phyloP scores from a whole-genome alignment of 2,888 invertebrate genomes.

The Dermolepida albohirtum region DNA sequence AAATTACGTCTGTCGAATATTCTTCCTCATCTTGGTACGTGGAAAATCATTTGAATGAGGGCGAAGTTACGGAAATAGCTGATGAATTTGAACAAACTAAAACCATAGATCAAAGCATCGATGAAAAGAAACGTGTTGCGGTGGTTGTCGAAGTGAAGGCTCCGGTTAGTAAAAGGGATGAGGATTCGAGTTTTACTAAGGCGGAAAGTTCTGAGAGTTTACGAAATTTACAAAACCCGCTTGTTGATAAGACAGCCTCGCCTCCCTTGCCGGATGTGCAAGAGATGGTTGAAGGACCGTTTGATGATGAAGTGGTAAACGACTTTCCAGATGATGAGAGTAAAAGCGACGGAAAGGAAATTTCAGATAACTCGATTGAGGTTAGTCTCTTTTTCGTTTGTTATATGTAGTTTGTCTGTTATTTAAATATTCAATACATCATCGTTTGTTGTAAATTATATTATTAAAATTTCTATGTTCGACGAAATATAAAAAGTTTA shows the following conservation, averaged over 20 bases:
- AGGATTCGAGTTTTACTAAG: slow-evolving; percentile 38
- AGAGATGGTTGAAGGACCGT: slow-evolving; percentile 57
- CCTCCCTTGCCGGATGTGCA: slow-evolving; percentile 60
- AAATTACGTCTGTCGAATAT: slow-evolving; percentile 39
- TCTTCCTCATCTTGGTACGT: slow-evolving; percentile 58
- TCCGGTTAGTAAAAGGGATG: slow-evolving; percentile 40
- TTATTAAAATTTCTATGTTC: too few relatives aligned
- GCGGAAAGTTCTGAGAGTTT: slow-evolving; percentile 43
- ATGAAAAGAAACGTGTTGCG: slow-evolving; percentile 54
- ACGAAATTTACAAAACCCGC: slow-evolving; percentile 30
- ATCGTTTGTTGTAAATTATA: too few relatives aligned
- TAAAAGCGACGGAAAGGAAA: slow-evolving; percentile 3
- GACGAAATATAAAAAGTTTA: too few relatives aligned
- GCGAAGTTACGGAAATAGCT: slow-evolving; percentile 56
- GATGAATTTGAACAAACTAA: slow-evolving; percentile 57
- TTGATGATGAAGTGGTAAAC: slow-evolving; percentile 30
- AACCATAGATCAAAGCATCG: slow-evolving; percentile 42
- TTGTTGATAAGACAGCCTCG: slow-evolving; percentile 52
- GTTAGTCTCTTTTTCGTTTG: too few relatives aligned
- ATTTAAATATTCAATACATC: too few relatives aligned
- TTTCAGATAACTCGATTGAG: slow-evolving; percentile 16
- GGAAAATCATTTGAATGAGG: slow-evolving; percentile 54
- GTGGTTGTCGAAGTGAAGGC: slow-evolving; percentile 57
- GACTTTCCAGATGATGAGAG: slow-evolving; percentile 4
- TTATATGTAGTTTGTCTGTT: too few relatives aligned